Conservation (phyloP, 2,797 vertebrate genomes). For the Chelon auratus region DNA sequence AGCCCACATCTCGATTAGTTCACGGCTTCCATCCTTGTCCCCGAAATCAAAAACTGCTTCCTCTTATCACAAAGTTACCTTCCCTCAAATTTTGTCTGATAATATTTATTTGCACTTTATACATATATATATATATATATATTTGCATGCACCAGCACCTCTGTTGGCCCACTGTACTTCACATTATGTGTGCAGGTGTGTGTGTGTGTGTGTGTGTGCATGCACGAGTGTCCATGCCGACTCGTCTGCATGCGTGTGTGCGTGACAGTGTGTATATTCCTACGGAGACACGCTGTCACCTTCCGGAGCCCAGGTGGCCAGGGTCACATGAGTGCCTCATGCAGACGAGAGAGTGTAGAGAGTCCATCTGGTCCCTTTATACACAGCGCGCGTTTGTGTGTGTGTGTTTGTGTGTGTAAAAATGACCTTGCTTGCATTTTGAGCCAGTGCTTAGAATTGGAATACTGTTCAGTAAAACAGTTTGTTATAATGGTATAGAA, state of each 20-base stretch:
- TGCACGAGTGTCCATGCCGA: not conserved
- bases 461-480: constrained; percentile 2
- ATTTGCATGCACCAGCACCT: no score
- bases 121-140: no score
- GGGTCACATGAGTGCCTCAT: constrained; percentile 73
- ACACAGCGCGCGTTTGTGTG: constrained; percentile 18
- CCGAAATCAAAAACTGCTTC: no score
- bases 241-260: constrained; percentile 2
- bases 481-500: not conserved
- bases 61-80: no score
- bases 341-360: constrained; percentile 68
- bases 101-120: no score
- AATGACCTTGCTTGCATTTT: constrained; percentile 66
- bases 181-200: constrained; percentile 27
- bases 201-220: not conserved
- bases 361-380: constrained; percentile 76
- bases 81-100: no score
- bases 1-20: no score
- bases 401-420: constrained; percentile 37
- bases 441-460: constrained; percentile 10
- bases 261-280: constrained; percentile 23
- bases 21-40: no score
- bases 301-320: constrained; percentile 73
- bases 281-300: constrained; percentile 63
- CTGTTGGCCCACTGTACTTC: not conserved